A percentile compares a stretch with the other conserved stretches of the same genome.
Conservation (phyloP, 2,888 invertebrate genomes). For the Drosophila mimetica region DNA sequence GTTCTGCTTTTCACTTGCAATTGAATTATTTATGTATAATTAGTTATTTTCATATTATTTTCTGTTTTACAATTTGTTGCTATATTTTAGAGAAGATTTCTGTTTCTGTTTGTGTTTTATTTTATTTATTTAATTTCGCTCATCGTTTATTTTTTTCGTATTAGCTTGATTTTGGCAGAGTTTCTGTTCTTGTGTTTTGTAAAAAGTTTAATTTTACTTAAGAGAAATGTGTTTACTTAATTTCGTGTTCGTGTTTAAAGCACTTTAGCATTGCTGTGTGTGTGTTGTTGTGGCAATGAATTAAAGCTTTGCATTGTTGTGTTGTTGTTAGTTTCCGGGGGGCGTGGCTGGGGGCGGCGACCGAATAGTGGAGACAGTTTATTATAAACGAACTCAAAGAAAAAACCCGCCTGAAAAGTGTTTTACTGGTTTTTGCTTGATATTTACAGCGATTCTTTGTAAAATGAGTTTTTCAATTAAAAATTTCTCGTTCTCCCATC, state of each 20-base stretch:
- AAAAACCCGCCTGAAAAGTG: constrained; percentile 11
- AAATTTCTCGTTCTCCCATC: constrained; percentile 16
- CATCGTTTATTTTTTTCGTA: constrained; percentile 18
- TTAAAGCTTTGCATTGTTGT: constrained; percentile 40
- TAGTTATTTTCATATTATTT: constrained; percentile 29
- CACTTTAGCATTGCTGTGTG: constrained; percentile 37
- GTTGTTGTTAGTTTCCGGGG: neutral
- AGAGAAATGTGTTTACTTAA: constrained; percentile 28
- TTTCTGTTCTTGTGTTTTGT: constrained; percentile 34
- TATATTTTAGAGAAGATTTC: constrained; percentile 58
- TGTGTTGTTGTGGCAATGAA: constrained; percentile 24
- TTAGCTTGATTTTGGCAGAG: constrained; percentile 40
- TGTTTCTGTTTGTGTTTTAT: too few relatives aligned
- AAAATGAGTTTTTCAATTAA: constrained; percentile 30
- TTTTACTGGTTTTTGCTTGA: constrained; percentile 47
- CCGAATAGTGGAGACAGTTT: constrained; percentile 11
- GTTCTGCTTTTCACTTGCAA: constrained; percentile 20
- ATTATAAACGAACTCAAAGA: neutral
- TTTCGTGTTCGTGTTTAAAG: constrained; percentile 37
- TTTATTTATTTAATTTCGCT: constrained; percentile 15
- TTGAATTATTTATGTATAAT: constrained; percentile 27
- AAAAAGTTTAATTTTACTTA: constrained; percentile 27
- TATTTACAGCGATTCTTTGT: constrained; percentile 66
- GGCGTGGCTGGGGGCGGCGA: constrained; percentile 9
- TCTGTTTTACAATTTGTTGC: constrained; percentile 63